These are phyloP conservation scores for Tribolium castaneum DNA, from an alignment of 1,140 invertebrate species.

Conservation along the genomic window DNA sequence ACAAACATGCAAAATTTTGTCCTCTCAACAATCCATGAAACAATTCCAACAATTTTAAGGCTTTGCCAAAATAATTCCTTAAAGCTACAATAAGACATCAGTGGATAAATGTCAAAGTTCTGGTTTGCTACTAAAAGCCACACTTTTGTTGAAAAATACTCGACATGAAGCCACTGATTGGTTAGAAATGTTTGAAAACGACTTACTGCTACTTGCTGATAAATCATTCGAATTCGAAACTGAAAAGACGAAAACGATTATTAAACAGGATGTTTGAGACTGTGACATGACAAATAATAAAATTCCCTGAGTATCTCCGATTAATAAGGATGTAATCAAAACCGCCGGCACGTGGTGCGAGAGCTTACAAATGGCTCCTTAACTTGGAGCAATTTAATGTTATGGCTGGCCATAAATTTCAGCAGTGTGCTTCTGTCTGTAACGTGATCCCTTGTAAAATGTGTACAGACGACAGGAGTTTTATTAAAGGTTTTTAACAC, in stretches of 20 bases:
- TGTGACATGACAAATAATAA: background rate
- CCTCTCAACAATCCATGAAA: too few species aligned
- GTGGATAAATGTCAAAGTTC: background rate
- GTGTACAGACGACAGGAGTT: slow-evolving; percentile 23
- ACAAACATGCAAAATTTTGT: too few species aligned
- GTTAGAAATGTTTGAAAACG: slow-evolving; percentile 49
- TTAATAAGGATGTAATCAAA: slow-evolving; percentile 40
- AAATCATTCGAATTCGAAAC: slow-evolving; percentile 57
- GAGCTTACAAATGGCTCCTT: slow-evolving; percentile 35
- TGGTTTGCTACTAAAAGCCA: background rate
- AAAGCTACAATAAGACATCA: background rate
- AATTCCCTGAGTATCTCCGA: background rate
- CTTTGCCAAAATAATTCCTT: background rate
- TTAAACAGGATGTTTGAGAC: slow-evolving; percentile 20
- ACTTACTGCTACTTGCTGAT: slow-evolving; percentile 58
- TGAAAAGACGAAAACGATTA: slow-evolving; percentile 57
- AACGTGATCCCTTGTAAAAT: slow-evolving; percentile 30
- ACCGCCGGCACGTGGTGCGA: slow-evolving; percentile 16
- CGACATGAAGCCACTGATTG: slow-evolving; percentile 49
- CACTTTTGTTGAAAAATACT: background rate
- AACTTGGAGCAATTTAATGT: slow-evolving; percentile 40
- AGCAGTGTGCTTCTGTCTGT: slow-evolving; percentile 24
- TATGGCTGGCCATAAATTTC: slow-evolving; percentile 42
- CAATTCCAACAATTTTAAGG: background rate
- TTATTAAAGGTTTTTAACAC: slow-evolving; percentile 30